phyloP scores from a whole-genome alignment of 2,797 vertebrate genomes.

The Halcyon chelicuti region DNA sequence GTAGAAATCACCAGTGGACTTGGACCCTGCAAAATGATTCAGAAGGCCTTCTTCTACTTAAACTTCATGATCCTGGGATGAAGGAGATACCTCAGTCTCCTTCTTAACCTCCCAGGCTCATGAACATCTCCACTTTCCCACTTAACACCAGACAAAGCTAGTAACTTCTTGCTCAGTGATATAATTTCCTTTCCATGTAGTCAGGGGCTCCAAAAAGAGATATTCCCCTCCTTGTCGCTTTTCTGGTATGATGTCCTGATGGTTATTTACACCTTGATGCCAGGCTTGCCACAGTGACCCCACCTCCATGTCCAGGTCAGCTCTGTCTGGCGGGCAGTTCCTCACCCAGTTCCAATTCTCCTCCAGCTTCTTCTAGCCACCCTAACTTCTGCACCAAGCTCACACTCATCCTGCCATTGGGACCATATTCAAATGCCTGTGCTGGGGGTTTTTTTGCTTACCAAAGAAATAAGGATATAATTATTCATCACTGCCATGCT shows the following conservation, averaged over 20 bases:
- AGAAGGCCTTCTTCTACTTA: neutral
- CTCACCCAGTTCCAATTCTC: neutral
- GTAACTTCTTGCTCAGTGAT: neutral
- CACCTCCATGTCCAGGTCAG: neutral
- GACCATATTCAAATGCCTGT: neutral
- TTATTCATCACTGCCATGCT: neutral
- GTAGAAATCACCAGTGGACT: neutral
- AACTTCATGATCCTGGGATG: neutral
- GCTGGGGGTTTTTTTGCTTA: neutral
- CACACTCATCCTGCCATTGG: fast-evolving
- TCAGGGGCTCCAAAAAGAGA: neutral
- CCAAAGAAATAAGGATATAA: neutral
- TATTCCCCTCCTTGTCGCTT: neutral
- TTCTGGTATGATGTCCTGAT: neutral
- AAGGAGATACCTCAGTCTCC: neutral
- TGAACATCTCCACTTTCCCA: neutral
- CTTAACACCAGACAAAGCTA: neutral
- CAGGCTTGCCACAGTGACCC: neutral
- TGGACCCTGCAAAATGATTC: neutral
- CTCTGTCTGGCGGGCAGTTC: neutral
- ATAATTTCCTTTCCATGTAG: neutral
- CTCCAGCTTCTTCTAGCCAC: neutral
- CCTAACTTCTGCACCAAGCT: neutral
- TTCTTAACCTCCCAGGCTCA: neutral
- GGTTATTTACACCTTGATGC: neutral